Percentiles rank a stretch among this genome's conserved stretches.
Conservation (phyloP, 2,113 vertebrate species). For the Plectropomus leopardus region DNA sequence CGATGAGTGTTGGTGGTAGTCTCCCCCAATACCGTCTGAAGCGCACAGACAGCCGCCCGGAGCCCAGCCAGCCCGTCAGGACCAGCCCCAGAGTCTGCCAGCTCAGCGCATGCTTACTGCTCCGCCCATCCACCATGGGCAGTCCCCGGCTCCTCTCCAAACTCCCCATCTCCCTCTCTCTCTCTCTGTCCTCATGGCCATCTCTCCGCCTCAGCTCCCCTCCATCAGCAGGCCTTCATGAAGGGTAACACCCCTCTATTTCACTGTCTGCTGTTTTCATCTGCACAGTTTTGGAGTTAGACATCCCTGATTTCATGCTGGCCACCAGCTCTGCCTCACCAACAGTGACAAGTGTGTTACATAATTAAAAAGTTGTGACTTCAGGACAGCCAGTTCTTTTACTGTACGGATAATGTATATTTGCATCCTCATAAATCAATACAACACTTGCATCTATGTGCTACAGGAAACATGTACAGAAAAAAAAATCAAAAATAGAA, state of each 20-base stretch:
- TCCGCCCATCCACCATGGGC: slow-evolving; percentile 83
- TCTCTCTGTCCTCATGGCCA: slow-evolving; percentile 31
- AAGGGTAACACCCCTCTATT: slow-evolving; percentile 1
- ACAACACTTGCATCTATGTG: neutral
- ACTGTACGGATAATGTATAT: neutral
- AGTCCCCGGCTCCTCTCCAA: slow-evolving; percentile 76
- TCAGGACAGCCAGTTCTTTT: neutral
- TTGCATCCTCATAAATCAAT: neutral
- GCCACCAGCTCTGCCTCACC: neutral
- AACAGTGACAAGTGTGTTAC: neutral
- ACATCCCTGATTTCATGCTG: slow-evolving; percentile 1
- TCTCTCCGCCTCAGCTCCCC: slow-evolving; percentile 32
- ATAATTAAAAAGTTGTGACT: slow-evolving; percentile 7
- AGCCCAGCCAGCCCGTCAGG: slow-evolving; percentile 85
- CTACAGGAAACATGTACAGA: no score
- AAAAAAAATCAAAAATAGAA: no score
- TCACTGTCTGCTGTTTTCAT: neutral
- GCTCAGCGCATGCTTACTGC: slow-evolving; percentile 87
- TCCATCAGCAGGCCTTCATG: slow-evolving; percentile 21
- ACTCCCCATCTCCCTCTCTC: slow-evolving; percentile 31
- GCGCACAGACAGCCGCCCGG: slow-evolving; percentile 81
- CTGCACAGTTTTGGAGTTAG: neutral
- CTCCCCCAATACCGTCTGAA: slow-evolving; percentile 80
- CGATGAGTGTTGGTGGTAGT: slow-evolving; percentile 72
- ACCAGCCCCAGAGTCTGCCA: slow-evolving; percentile 85